These are phyloP conservation scores for Prionailurus bengalensis DNA, from an alignment of 2,113 vertebrate genomes.

Conservation along the genomic window DNA sequence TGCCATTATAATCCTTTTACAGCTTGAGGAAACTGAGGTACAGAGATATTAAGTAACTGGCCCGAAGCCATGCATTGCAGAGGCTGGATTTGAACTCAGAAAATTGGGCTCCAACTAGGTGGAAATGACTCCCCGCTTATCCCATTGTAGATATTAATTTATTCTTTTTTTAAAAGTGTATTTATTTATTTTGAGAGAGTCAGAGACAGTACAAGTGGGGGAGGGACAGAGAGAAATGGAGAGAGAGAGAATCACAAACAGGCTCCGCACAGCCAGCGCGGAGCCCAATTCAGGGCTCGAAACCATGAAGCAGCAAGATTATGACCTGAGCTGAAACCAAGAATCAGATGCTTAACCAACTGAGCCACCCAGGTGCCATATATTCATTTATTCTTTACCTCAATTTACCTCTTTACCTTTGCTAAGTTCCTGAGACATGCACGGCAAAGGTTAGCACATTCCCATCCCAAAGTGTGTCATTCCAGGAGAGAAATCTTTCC, in stretches of 20 bases:
- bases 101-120: not conserved
- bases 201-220: too few species aligned
- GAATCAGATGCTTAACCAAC: too few species aligned
- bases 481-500: not conserved
- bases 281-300: too few species aligned
- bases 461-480: not conserved
- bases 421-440: not conserved
- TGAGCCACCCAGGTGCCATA: too few species aligned
- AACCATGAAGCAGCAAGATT: too few species aligned
- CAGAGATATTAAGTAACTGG: not conserved
- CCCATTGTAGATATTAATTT: too few species aligned
- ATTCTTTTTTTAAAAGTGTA: not conserved
- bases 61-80: not conserved
- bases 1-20: not conserved
- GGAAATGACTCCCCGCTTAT: not conserved
- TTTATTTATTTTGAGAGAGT: not conserved
- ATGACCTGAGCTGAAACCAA: too few species aligned
- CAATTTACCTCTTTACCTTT: not conserved
- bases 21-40: not conserved
- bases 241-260: too few species aligned
- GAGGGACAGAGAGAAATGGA: too few species aligned
- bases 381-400: not conserved
- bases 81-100: not conserved
- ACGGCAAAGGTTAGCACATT: too few species aligned
- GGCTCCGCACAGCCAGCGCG: too few species aligned